These are phyloP conservation scores for Neodiprion pinetum DNA, from an alignment of 1,140 invertebrate genomes.

Conservation along the genomic window DNA sequence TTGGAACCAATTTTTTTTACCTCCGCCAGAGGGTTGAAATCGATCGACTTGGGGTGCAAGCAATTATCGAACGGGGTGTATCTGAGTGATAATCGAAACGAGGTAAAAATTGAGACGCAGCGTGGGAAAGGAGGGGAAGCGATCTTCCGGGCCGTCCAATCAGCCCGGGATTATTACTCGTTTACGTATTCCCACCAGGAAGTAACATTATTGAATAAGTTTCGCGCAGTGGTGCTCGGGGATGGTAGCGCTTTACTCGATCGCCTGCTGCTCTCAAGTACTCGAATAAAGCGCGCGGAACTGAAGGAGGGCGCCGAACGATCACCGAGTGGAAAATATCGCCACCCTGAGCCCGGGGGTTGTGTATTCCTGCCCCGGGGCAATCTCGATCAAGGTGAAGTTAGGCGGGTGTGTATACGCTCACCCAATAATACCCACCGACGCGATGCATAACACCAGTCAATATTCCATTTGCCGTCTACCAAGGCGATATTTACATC, in stretches of 20 bases:
- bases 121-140: neutral
- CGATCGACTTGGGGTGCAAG: too few species aligned
- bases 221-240: neutral
- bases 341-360: neutral
- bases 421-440: too few species aligned
- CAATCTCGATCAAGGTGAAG: neutral
- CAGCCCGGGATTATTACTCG: neutral
- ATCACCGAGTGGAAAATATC: constrained; percentile 5
- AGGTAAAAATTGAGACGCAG: neutral
- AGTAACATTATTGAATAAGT: constrained; percentile 4
- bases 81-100: neutral
- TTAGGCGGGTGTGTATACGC: neutral
- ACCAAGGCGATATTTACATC: too few species aligned
- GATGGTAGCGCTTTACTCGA: neutral
- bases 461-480: too few species aligned
- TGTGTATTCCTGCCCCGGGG: neutral
- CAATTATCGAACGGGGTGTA: too few species aligned
- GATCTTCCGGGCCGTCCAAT: neutral
- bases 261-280: constrained; percentile 1
- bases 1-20: too few species aligned
- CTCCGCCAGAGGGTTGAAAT: too few species aligned
- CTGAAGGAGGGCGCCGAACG: constrained; percentile 6
- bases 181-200: neutral
- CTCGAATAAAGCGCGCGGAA: neutral
- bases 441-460: too few species aligned